These are phyloP conservation scores for Norana najaformis DNA, from an alignment of 2,888 invertebrate species.

Conservation along the genomic window DNA sequence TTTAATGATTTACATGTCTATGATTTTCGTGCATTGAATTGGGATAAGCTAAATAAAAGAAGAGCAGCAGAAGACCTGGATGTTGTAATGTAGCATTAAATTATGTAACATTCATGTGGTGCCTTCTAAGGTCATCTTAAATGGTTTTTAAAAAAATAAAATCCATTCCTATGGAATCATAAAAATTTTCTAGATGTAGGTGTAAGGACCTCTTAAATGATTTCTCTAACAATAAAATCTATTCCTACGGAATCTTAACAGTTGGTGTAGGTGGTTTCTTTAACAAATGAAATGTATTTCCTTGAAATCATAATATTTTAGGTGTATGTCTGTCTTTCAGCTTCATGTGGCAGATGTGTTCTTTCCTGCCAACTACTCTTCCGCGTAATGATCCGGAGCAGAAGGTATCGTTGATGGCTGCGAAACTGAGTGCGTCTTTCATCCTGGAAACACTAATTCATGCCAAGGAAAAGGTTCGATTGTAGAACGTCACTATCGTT, in stretches of 20 bases:
- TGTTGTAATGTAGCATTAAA: too few relatives aligned
- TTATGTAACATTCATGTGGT: too few relatives aligned
- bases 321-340: slow-evolving; percentile 65
- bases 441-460: slow-evolving; percentile 95
- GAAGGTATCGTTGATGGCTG: slow-evolving; percentile 73
- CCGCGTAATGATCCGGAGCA: slow-evolving; percentile 69
- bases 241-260: neutral
- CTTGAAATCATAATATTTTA: neutral
- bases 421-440: slow-evolving; percentile 84
- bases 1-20: neutral
- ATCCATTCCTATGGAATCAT: neutral
- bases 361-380: slow-evolving; percentile 86
- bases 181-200: too few relatives aligned
- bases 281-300: too few relatives aligned
- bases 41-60: neutral
- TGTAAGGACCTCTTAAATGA: too few relatives aligned
- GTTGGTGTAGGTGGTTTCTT: too few relatives aligned
- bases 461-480: slow-evolving; percentile 84
- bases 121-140: too few relatives aligned
- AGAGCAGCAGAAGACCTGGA: too few relatives aligned
- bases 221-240: too few relatives aligned
- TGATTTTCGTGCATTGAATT: neutral
- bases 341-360: slow-evolving; percentile 95
- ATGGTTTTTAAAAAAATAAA: too few relatives aligned
- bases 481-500: neutral